Conservation (phyloP, 2,888 invertebrate genomes). For the Agrochola lota region DNA sequence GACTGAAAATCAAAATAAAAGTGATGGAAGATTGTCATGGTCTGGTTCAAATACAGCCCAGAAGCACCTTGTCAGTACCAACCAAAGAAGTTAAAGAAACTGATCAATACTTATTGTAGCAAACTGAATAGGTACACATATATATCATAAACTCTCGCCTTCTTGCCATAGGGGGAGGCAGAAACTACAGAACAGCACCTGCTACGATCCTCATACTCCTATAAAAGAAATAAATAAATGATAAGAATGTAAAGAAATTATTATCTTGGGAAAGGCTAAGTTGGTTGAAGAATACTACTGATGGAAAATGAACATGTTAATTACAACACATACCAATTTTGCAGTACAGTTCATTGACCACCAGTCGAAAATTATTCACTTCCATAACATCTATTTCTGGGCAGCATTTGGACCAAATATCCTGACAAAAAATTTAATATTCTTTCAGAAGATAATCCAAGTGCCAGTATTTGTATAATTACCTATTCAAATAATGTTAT, state of each 20-base stretch:
- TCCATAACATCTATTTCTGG: background rate
- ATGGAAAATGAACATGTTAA: background rate
- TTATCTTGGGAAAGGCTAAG: background rate
- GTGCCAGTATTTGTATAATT: background rate
- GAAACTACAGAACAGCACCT: no score
- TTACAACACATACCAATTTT: background rate
- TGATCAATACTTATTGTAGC: background rate
- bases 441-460: background rate
- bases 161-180: no score
- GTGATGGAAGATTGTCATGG: background rate
- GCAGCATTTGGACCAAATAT: conserved; percentile 3
- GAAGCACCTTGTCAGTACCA: background rate
- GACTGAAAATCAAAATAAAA: conserved; percentile 10
- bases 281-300: background rate
- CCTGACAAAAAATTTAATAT: no score
- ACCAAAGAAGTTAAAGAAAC: background rate
- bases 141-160: no score
- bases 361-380: background rate
- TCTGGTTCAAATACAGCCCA: background rate
- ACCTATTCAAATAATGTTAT: background rate
- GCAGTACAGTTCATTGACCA: background rate
- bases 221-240: no score
- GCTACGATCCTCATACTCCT: no score
- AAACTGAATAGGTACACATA: background rate
- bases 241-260: background rate